Evolutionary conservation across 2,888 invertebrate genomes (phyloP), one percentile per base, ranked within the genome.

Genomic region (Eudemis profundana): DNA sequence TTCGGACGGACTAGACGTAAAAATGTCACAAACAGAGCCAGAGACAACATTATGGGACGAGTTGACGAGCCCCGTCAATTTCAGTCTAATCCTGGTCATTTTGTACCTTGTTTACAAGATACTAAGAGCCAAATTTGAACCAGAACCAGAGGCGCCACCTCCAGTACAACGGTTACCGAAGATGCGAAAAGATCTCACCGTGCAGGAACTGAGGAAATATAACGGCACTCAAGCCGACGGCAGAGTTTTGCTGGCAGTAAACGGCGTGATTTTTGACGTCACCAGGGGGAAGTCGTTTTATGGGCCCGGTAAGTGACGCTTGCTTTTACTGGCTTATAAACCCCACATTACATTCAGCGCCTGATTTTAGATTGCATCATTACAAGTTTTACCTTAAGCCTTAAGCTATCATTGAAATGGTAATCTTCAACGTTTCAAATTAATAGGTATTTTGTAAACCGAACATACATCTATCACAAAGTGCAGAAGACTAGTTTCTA

Each of bases 261-360:
- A 98, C 85, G 97, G 98, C 61, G 97, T 95, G 83, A 96, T 99
- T 42, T 99, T 97, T 89, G 99, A 99, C 93, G 98, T 97, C 70
- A 98, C 98, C 21, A 95, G 93, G 82, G 98, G 98, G 66, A 96
- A 96, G 83, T 93, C 95, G 70, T 98, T 98, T 87, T 99, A 99
- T 87, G 98, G 98, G 5, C 98, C 98, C 83, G 98, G 98, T 98
- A 91, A 85, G 89, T 84, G 69, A 70, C 70, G 71, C 71, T 67
- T 63, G 27, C 61, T 61, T 68, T 68, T 68, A 49, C 69, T 69
- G 51, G 65, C 51, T 59, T 59, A 44, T 65, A 60, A 65, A 65
- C 21, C 46, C 27, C 33, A 27, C 14, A 38, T 51, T 51, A 51
- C 57, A 51, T 59, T 51, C n/a, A 19, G 33, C 40, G 23, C 33